Evolutionary conservation across 1,140 invertebrate species (phyloP).

Genomic region (Drosophila hydei): DNA sequence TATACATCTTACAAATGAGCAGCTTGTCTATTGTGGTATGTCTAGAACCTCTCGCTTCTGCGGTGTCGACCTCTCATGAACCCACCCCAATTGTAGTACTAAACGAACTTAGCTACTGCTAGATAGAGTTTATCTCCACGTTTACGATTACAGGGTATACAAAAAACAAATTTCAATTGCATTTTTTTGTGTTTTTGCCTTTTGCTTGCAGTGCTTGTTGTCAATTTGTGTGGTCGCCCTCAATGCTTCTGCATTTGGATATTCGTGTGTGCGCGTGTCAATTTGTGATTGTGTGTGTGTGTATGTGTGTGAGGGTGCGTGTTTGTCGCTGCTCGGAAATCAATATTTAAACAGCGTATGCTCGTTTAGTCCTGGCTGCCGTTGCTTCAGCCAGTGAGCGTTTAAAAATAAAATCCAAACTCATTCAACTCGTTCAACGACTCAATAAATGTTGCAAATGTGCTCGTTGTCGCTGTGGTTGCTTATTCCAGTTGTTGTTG

Average conservation of each 20-base stretch:
- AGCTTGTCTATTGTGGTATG: too few species aligned
- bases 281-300: slow-evolving; percentile 9
- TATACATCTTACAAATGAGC: too few species aligned
- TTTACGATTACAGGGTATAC: slow-evolving; percentile 9
- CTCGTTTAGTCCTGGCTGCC: slow-evolving; percentile 66
- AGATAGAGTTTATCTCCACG: background rate
- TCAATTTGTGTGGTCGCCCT: slow-evolving; percentile 29
- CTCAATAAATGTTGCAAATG: slow-evolving; percentile 81
- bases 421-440: slow-evolving; percentile 81
- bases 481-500: slow-evolving; percentile 30
- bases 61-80: too few species aligned
- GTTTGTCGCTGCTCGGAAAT: slow-evolving; percentile 67
- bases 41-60: too few species aligned
- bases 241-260: slow-evolving; percentile 8
- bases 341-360: slow-evolving; percentile 73
- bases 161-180: slow-evolving; percentile 65
- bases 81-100: too few species aligned
- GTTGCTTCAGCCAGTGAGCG: slow-evolving; percentile 42
- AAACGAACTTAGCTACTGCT: too few species aligned
- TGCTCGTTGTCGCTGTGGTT: slow-evolving; percentile 63
- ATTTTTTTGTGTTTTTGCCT: slow-evolving; percentile 27
- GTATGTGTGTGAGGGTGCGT: slow-evolving; percentile 14
- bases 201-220: slow-evolving; percentile 41
- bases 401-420: slow-evolving; percentile 81
- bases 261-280: slow-evolving; percentile 6